Conservation (phyloP, 1,140 invertebrate species). For the Aradophagus sp. region DNA sequence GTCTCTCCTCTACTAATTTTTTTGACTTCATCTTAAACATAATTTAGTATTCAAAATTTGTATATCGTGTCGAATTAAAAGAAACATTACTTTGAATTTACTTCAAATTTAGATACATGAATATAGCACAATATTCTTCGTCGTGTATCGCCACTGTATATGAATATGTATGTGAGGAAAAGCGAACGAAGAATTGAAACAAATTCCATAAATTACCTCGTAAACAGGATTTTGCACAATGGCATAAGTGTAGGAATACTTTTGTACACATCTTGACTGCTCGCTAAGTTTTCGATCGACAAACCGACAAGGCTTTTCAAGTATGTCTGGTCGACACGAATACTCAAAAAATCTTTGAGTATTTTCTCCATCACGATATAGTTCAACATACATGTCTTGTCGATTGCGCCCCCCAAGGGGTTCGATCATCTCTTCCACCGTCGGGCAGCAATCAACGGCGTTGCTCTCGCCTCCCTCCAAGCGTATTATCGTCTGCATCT, state of each 20-base stretch:
- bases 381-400: conserved; percentile 81
- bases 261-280: conserved; percentile 86
- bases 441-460: conserved; percentile 86
- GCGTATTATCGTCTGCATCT: conserved; percentile 79
- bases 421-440: conserved; percentile 83
- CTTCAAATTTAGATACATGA: no score
- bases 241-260: conserved; percentile 90
- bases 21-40: no score
- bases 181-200: not conserved
- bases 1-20: no score
- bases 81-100: no score
- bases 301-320: conserved; percentile 84
- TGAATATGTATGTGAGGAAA: no score
- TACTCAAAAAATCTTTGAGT: conserved; percentile 85
- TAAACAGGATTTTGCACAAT: conserved; percentile 77
- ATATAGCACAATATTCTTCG: no score
- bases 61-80: no score
- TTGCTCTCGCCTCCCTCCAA: conserved; percentile 77
- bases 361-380: conserved; percentile 83
- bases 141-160: no score
- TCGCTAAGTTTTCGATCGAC: conserved; percentile 81
- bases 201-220: conserved; percentile 26
- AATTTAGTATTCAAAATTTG: no score
- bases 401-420: conserved; percentile 85
- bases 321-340: conserved; percentile 82